Conservation (phyloP, 2,888 invertebrate species). For the Balanococcus diminutus region DNA sequence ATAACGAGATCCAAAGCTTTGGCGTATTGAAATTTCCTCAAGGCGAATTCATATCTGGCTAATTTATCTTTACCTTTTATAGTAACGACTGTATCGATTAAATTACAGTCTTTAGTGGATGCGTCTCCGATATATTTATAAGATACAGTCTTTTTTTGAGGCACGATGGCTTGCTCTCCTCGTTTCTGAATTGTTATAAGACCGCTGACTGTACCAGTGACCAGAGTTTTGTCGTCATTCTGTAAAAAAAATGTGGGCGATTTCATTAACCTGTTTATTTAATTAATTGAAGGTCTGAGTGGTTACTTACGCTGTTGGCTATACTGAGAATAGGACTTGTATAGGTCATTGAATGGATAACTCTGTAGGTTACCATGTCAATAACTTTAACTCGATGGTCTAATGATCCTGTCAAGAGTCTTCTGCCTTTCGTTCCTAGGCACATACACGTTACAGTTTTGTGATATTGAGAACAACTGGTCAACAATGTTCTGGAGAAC, state of each 20-base stretch:
- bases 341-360: conserved; percentile 86
- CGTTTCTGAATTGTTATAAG: conserved; percentile 83
- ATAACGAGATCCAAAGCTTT: conserved; percentile 79
- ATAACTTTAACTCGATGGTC: conserved; percentile 94
- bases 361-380: conserved; percentile 83
- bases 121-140: conserved; percentile 62
- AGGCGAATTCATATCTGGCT: conserved; percentile 71
- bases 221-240: conserved; percentile 79
- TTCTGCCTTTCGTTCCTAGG: conserved; percentile 79
- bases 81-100: conserved; percentile 66
- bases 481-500: conserved; percentile 82
- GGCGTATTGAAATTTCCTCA: conserved; percentile 81
- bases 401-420: conserved; percentile 86
- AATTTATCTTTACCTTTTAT: conserved; percentile 62
- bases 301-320: conserved; percentile 70
- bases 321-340: conserved; percentile 89
- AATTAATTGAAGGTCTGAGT: too few relatives aligned
- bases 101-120: conserved; percentile 57
- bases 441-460: conserved; percentile 90
- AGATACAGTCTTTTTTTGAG: conserved; percentile 62
- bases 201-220: conserved; percentile 92
- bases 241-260: conserved; percentile 60
- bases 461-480: conserved; percentile 88
- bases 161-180: conserved; percentile 65
- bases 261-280: conserved; percentile 58